Conservation (phyloP, 2,113 vertebrate genomes). For the Eudorcas thomsonii region DNA sequence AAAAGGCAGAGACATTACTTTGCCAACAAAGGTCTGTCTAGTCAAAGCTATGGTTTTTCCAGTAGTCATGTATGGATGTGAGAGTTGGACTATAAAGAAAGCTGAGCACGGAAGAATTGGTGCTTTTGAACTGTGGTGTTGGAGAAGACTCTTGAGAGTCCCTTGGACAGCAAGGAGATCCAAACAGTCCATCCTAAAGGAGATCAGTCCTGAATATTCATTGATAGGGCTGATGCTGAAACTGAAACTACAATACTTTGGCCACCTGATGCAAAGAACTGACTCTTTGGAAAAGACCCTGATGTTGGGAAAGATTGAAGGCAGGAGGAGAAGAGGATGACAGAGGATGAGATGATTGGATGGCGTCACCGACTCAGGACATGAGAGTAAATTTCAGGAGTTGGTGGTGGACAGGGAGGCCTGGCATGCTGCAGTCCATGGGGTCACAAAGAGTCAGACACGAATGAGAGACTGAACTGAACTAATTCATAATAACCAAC, state of each 20-base stretch:
- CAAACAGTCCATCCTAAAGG: background rate
- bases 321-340: background rate
- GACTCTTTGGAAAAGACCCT: background rate
- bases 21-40: background rate
- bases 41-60: background rate
- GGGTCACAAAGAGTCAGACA: background rate
- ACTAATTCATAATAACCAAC: background rate
- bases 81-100: background rate
- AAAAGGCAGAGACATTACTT: background rate
- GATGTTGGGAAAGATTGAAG: background rate
- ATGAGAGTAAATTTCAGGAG: background rate
- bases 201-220: background rate
- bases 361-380: accelerated
- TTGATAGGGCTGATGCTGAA: background rate
- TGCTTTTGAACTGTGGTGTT: background rate
- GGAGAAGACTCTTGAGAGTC: background rate
- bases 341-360: background rate
- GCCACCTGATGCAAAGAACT: background rate
- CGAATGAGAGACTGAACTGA: background rate
- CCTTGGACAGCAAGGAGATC: background rate
- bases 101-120: accelerated
- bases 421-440: accelerated
- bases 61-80: background rate
- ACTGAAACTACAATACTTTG: background rate
- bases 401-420: background rate